These are phyloP conservation scores for Urophycis tenuis DNA, from an alignment of 2,797 vertebrate species.

Conservation along the genomic window DNA sequence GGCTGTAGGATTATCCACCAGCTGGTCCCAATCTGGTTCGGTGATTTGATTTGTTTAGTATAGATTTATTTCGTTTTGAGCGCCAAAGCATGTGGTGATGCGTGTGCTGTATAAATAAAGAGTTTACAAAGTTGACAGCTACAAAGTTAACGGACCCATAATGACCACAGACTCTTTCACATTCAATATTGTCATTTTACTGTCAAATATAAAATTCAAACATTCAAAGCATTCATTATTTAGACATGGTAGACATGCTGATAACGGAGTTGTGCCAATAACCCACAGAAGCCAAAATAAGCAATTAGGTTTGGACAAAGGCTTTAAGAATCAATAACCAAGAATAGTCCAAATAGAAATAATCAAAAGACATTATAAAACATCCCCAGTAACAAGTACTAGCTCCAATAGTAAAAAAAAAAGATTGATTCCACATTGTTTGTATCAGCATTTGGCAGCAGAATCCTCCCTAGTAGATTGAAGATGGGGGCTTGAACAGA, in stretches of 20 bases:
- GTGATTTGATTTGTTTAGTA: background rate
- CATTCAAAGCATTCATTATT: slow-evolving; percentile 2
- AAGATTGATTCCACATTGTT: background rate
- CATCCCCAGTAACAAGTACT: background rate
- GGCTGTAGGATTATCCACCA: background rate
- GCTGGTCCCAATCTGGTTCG: background rate
- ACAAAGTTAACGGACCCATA: background rate
- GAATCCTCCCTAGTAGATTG: background rate
- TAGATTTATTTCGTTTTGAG: background rate
- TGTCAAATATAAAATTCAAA: slow-evolving; percentile 3
- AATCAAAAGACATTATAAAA: background rate
- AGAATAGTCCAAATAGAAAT: background rate
- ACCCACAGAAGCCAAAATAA: background rate
- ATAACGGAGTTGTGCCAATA: background rate
- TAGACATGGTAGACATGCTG: background rate
- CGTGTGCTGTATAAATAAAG: background rate
- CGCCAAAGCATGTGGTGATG: background rate
- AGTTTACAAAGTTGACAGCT: background rate
- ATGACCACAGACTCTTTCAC: background rate
- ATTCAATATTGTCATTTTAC: background rate
- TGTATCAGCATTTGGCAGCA: background rate
- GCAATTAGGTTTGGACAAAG: background rate
- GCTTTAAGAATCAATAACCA: background rate
- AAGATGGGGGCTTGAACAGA: background rate
- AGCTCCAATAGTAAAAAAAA: background rate